Percentiles rank a stretch among this genome's conserved stretches.
phyloP scores from a whole-genome alignment of 1,140 invertebrate species.

The Drosophila sp. region DNA sequence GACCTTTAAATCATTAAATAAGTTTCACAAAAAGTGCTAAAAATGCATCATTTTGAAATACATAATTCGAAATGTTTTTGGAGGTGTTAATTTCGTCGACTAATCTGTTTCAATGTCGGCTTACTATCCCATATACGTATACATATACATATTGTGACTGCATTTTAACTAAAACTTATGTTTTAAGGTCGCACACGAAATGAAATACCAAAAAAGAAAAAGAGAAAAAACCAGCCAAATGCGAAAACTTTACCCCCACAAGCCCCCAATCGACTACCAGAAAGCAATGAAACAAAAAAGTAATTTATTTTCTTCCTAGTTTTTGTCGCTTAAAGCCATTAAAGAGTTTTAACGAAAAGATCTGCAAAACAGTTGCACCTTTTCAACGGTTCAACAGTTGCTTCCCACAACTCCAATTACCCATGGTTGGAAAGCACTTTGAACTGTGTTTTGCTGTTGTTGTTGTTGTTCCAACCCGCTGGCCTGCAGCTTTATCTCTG shows the following conservation, averaged over 20 bases:
- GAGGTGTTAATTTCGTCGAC: slow-evolving; percentile 68
- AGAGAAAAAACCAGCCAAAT: slow-evolving; percentile 35
- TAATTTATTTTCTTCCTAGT: slow-evolving; percentile 80
- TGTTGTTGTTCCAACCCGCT: slow-evolving; percentile 33
- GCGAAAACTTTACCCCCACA: slow-evolving; percentile 31
- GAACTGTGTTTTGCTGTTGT: slow-evolving; percentile 57
- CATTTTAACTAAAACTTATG: slow-evolving; percentile 49
- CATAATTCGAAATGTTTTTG: slow-evolving; percentile 49
- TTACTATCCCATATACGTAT: neutral
- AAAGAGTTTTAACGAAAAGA: slow-evolving; percentile 61
- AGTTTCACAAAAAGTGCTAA: slow-evolving; percentile 57
- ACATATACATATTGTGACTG: slow-evolving; percentile 26
- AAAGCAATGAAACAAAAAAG: slow-evolving; percentile 29
- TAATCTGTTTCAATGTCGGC: slow-evolving; percentile 66
- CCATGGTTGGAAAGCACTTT: slow-evolving; percentile 59
- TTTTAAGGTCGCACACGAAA: slow-evolving; percentile 59
- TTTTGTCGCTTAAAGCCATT: slow-evolving; percentile 71
- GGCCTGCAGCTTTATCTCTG: slow-evolving; percentile 37
- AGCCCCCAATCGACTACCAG: slow-evolving; percentile 19
- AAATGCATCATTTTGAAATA: slow-evolving; percentile 60
- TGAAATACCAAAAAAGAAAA: slow-evolving; percentile 31
- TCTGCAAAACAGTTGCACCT: slow-evolving; percentile 70
- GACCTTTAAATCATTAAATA: slow-evolving; percentile 51
- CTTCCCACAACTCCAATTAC: slow-evolving; percentile 72
- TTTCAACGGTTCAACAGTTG: slow-evolving; percentile 35